phyloP scores from a whole-genome alignment of 2,113 vertebrate species.

The Zosterops borbonicus region DNA sequence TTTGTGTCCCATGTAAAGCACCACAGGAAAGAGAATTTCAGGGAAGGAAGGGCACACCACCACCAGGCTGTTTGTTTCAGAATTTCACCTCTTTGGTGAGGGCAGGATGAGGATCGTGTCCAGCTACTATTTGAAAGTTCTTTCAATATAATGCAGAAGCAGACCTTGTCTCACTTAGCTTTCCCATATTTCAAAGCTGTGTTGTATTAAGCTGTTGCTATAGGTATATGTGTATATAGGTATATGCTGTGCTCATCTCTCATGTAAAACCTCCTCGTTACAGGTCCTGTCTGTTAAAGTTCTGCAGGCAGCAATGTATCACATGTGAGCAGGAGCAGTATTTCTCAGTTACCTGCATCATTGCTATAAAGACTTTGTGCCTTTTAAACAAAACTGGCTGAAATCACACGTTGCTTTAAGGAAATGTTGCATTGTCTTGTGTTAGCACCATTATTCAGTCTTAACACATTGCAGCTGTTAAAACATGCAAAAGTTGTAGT shows the following conservation, averaged over 20 bases:
- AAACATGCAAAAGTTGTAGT: background rate
- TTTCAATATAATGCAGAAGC: background rate
- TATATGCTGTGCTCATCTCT: background rate
- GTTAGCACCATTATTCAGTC: background rate
- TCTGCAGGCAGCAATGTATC: rapidly evolving
- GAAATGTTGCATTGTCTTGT: background rate
- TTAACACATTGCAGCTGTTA: background rate
- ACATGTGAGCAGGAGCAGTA: background rate
- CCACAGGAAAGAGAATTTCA: background rate
- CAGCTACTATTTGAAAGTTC: background rate
- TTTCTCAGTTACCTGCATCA: background rate
- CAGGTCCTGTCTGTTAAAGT: background rate
- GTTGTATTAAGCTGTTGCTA: background rate
- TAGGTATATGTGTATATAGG: background rate
- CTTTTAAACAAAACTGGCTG: background rate
- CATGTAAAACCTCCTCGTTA: background rate
- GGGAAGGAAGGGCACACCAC: background rate
- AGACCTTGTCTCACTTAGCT: background rate
- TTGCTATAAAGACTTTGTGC: background rate
- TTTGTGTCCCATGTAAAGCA: background rate
- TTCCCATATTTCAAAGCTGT: background rate
- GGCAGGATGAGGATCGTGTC: background rate
- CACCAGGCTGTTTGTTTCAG: background rate
- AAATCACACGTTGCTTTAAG: background rate
- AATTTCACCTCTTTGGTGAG: background rate